Evolutionary conservation across 35 echinoderm and acorn worm genomes (phyloP), one percentile per base, ranked within the genome.

Genomic region (Acanthaster planci): DNA sequence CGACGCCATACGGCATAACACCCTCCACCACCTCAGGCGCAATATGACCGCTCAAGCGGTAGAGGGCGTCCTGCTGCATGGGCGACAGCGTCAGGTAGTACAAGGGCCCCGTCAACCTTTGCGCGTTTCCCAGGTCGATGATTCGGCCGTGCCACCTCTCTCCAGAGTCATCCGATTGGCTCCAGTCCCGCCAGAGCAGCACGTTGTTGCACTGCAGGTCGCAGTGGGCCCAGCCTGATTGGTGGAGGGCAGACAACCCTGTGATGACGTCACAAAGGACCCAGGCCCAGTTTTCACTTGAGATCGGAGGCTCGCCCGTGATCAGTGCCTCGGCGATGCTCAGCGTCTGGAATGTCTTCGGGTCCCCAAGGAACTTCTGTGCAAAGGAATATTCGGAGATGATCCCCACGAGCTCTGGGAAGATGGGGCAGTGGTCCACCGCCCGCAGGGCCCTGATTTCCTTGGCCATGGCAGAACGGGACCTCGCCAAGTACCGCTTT

Each of bases 191-290:
- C 64, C 64, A 72, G 14, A 72, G 64, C n/a, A 72, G 34, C 64
- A 72, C 64, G 64, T 72, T 72, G 34, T 72, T 72, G 34, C 21
- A 31, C n/a, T 72, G 64, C 14, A 72, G 2, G 64, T 72, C 64
- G 64, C 64, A 72, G 30, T 72, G 64, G 3, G 64, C 64, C 64
- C 64, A 72, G 23, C 64, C 64, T 72, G 64, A 72, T 72, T 72
- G 64, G 64, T 72, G 64, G 64, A 72, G 64, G 14, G n/a, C 64
- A 12, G 64, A 72, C 23, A 72, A 26, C 26, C 64, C 64, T 29
- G 23, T 34, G 64, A 72, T 7, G 64, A 72, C 64, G 64, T 72
- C 64, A 72, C 10, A 14, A 8, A 72, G 22, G 18, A 72, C 9
- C 64, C 22, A 29, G 23, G 30, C 34, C 64, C 64, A 72, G n/a